Evolutionary conservation across 2,888 invertebrate species (phyloP).

Genomic region (Plebejus melissa): DNA sequence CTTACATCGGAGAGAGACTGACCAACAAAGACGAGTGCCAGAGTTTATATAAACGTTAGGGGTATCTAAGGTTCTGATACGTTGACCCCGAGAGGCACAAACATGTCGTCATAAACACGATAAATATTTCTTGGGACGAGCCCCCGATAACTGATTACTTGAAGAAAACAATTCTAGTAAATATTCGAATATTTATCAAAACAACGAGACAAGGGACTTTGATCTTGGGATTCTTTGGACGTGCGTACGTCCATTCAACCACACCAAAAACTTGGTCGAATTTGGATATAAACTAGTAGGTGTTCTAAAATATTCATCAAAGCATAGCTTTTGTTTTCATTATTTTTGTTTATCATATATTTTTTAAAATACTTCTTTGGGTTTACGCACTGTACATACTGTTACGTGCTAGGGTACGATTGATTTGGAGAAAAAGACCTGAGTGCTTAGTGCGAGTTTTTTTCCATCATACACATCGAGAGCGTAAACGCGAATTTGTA

Average conservation of each 20-base stretch:
- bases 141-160: slow-evolving; percentile 45
- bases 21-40: slow-evolving; percentile 30
- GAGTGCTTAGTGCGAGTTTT: too few species aligned
- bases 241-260: not conserved
- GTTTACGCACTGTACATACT: not conserved
- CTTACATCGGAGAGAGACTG: slow-evolving; percentile 19
- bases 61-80: slow-evolving; percentile 46
- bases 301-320: too few species aligned
- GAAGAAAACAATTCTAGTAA: slow-evolving; percentile 33
- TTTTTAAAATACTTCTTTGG: too few species aligned
- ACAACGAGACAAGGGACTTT: slow-evolving; percentile 6
- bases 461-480: too few species aligned
- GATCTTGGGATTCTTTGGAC: not conserved
- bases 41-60: slow-evolving; percentile 55
- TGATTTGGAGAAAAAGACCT: too few species aligned
- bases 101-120: slow-evolving; percentile 35
- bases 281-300: too few species aligned
- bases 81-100: slow-evolving; percentile 37
- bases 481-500: too few species aligned
- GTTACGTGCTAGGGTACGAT: too few species aligned
- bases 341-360: too few species aligned
- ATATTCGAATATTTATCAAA: not conserved
- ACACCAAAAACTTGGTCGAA: too few species aligned
- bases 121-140: slow-evolving; percentile 47
- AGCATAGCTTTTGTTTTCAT: too few species aligned